Base-by-base conservation (phyloP, 2,888 invertebrate genomes). In the Crepidodera aurea region DNA sequence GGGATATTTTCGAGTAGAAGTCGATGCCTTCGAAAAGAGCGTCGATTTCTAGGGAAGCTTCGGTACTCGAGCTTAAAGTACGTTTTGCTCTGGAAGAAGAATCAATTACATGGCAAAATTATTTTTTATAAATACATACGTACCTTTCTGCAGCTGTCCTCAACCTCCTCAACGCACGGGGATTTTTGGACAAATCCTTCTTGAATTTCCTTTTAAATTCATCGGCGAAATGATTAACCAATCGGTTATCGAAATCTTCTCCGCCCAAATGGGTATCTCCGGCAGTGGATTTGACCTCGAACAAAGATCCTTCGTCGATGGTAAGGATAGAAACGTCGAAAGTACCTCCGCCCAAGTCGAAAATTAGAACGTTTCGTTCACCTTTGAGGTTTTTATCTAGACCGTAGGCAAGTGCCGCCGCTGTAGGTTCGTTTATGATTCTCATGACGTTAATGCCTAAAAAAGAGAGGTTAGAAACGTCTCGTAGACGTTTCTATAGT, bases 191-290 rank as follows among this genome's bases (percentile, higher is more conserved):
- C 62, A 93, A 69, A 75, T 93, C 91, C 77, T 90, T 90, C 71
- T 85, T 87, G 82, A 83, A 88, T 74, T 90, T 90, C 15, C 90
- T 81, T 76, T 87, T 84, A 81, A 91, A 91, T 79, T 91, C 91
- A 4, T 90, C 87, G 0, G 70, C 77, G 85, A 88, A 83, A 75
- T 86, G 8, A 92, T 93, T 1, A 83, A 87, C 86, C 71, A 88
- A 73, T 13, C 86, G 80, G 71, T 84, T 86, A 67, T 84, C 84
- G 67, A 84, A 84, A 79, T 91, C 88, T 78, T 91, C 91, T 7
- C 91, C 91, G 16, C 92, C 92, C 57, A 92, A 83, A 77, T 92
- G 93, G 3, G 93, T 93, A 77, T 94, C 93, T 22, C 93, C 93
- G 25, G 92, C 91, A 1, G 92, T 94, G 0, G 93, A 84, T 77